Evolutionary conservation across 2,888 invertebrate genomes (phyloP), one percentile per base, ranked within the genome.

Genomic region (Cataglyphis altisquamis): DNA sequence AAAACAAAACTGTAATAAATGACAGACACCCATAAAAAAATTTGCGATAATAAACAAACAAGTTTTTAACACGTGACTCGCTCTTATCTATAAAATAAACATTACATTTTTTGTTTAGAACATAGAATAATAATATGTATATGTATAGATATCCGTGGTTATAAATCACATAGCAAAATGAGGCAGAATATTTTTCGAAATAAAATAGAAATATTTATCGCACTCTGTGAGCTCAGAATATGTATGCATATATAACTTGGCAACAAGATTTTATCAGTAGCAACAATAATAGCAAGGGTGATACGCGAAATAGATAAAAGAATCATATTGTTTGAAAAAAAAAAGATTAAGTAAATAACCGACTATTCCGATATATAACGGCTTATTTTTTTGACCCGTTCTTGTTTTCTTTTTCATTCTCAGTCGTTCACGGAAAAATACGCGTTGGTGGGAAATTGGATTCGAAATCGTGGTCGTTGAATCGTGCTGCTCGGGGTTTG

Each of bases 361-460:
- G 67, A 21, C 18, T 36, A 41, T 21, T 67, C 32, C 15, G 32
- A 66, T 18, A 36, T 57, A 39, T 55, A 57, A 52, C 29, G 39
- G 64, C 21, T 78, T 68, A 78, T 45, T 68, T 68, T 68, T 60
- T 45, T 45, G 21, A 70, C 57, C 74, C 62, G 72, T 82, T 84
- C 85, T 66, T 81, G 70, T 84, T 85, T 82, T 83, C 84, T 64
- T 67, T 52, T 62, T 72, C 32, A 21, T 66, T 39, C 18, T 29
- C 52, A n/a, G 36, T 75, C 74, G n/a, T 72, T 72, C 48, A 29
- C 29, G 29, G n/a, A 25, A 66, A 70, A 70, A 70, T 45, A 81
- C 21, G 74, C 32, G 29, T 64, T 74, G 36, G n/a, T 25, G 74
- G 21, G 64, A 75, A 84, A 82, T 84, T 81, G 67, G 55, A 82